These are phyloP conservation scores for Drosophila kambysellisi DNA, from an alignment of 2,888 invertebrate species.

Conservation along the genomic window DNA sequence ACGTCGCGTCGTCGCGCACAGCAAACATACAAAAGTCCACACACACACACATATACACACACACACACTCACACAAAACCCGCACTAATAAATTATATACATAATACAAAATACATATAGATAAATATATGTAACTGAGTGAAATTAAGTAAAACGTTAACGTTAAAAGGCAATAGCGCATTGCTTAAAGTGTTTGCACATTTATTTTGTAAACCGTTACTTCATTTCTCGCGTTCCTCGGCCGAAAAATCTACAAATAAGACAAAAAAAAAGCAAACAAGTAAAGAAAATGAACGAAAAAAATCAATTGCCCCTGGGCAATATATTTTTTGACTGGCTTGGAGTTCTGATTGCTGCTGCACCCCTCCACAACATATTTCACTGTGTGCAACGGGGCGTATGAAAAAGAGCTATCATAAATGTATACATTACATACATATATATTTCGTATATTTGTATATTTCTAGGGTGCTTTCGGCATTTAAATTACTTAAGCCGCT, in stretches of 20 bases:
- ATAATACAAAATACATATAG: slow-evolving; percentile 29
- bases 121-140: slow-evolving; percentile 20
- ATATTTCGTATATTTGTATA: neutral
- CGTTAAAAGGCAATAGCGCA: slow-evolving; percentile 8
- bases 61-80: slow-evolving; percentile 7
- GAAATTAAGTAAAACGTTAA: slow-evolving; percentile 36
- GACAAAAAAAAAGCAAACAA: slow-evolving; percentile 17
- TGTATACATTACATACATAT: neutral
- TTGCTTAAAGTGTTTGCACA: slow-evolving; percentile 34
- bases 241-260: slow-evolving; percentile 22
- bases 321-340: slow-evolving; percentile 42
- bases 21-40: slow-evolving; percentile 37
- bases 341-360: slow-evolving; percentile 9
- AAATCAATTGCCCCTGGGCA: slow-evolving; percentile 71
- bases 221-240: slow-evolving; percentile 13
- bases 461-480: neutral
- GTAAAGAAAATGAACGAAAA: slow-evolving; percentile 42
- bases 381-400: slow-evolving; percentile 30
- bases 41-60: slow-evolving; percentile 9
- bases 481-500: slow-evolving; percentile 12
- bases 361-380: neutral
- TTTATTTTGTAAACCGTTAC: slow-evolving; percentile 15
- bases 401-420: slow-evolving; percentile 11
- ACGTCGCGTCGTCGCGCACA: slow-evolving; percentile 66
- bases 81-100: slow-evolving; percentile 54